These are phyloP conservation scores for Falco berigora DNA, from an alignment of 2,797 vertebrate species.

Conservation along the genomic window DNA sequence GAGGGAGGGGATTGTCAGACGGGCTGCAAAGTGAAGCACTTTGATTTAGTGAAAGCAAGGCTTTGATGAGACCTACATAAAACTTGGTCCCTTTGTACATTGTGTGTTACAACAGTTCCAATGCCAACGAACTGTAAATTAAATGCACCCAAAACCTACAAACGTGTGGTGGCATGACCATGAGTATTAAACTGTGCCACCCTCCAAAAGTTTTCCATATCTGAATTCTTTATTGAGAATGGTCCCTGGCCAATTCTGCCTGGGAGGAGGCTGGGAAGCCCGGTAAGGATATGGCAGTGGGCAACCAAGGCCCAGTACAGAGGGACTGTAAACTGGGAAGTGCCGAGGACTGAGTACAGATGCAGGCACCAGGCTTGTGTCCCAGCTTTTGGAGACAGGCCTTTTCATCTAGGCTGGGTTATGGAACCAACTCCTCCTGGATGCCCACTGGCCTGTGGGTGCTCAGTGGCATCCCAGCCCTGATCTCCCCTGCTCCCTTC, in stretches of 20 bases:
- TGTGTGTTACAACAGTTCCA: neutral
- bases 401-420: neutral
- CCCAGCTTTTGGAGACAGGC: neutral
- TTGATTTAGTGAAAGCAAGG: neutral
- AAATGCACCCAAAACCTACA: neutral
- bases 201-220: neutral
- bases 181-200: neutral
- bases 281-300: neutral
- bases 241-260: neutral
- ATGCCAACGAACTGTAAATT: neutral
- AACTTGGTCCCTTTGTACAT: neutral
- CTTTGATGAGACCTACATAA: neutral
- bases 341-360: neutral
- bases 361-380: accelerated
- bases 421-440: neutral
- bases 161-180: accelerated
- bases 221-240: neutral
- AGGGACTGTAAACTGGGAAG: neutral
- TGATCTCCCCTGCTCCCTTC: neutral
- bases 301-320: neutral
- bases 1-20: neutral
- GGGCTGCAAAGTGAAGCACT: neutral
- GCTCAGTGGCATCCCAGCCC: neutral
- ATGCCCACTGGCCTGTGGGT: neutral
- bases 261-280: neutral